Evolutionary conservation across 2,797 vertebrate species (phyloP).

Genomic region (Manis crassicaudata): DNA sequence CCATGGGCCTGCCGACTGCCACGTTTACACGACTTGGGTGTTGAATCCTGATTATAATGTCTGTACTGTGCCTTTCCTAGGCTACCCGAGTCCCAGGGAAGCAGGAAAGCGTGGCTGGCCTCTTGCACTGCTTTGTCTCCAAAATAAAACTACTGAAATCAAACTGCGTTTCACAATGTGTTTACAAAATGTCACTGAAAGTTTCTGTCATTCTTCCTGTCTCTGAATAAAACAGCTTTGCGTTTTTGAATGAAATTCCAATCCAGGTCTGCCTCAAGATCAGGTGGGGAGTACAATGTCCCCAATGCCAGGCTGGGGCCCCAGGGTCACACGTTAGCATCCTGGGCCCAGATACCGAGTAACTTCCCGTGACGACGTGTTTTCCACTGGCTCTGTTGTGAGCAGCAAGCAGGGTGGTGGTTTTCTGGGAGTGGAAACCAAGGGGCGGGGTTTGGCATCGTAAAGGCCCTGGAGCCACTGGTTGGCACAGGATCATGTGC

Average conservation of each 20-base stretch:
- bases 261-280: slow-evolving; percentile 69
- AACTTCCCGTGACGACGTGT: slow-evolving; percentile 59
- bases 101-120: slow-evolving; percentile 83
- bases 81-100: slow-evolving; percentile 78
- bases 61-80: slow-evolving; percentile 78
- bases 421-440: background rate
- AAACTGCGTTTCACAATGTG: slow-evolving; percentile 82
- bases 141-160: slow-evolving; percentile 91
- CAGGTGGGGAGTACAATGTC: slow-evolving; percentile 55
- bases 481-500: too few species aligned
- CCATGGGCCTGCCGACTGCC: slow-evolving; percentile 74
- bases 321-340: slow-evolving; percentile 60
- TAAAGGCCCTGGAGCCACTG: background rate
- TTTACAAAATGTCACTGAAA: slow-evolving; percentile 78
- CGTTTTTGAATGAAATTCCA: slow-evolving; percentile 72
- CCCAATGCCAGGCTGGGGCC: slow-evolving; percentile 50
- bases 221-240: slow-evolving; percentile 75
- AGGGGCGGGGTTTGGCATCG: fast-evolving
- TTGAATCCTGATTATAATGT: slow-evolving; percentile 80
- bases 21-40: slow-evolving; percentile 82
- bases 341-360: slow-evolving; percentile 51
- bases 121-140: slow-evolving; percentile 89
- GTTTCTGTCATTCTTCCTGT: slow-evolving; percentile 76
- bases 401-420: fast-evolving
- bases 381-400: slow-evolving; percentile 25